Percentiles rank a stretch among this genome's conserved stretches.
Conservation (phyloP, 64 coral and sea anemone species). For the Platygyra sinensis region DNA sequence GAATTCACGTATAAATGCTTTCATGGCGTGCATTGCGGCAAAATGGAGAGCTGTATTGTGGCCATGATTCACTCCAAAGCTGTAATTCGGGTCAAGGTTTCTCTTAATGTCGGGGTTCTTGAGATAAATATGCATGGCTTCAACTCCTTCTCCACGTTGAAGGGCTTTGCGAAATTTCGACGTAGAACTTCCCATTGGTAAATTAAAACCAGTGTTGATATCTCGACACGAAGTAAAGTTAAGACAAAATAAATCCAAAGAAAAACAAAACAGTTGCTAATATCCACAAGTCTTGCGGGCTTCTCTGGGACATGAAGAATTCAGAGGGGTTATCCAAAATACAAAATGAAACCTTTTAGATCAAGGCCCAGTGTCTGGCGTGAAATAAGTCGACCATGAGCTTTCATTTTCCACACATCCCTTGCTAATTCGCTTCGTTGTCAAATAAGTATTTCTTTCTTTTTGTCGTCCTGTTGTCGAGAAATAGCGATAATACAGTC, state of each 20-base stretch:
- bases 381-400: background rate
- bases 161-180: slow-evolving; percentile 96
- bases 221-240: background rate
- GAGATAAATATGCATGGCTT: slow-evolving; percentile 94
- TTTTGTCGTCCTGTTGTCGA: background rate
- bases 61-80: slow-evolving; percentile 78
- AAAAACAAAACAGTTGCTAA: background rate
- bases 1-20: slow-evolving; percentile 83
- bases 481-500: slow-evolving; percentile 3
- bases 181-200: slow-evolving; percentile 78
- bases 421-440: background rate
- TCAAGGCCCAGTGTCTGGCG: background rate
- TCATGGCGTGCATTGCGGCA: slow-evolving; percentile 82
- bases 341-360: background rate
- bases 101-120: slow-evolving; percentile 91
- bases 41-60: slow-evolving; percentile 89
- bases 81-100: slow-evolving; percentile 81
- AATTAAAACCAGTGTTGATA: slow-evolving; percentile 2
- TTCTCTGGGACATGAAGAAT: background rate
- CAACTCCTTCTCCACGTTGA: slow-evolving; percentile 96
- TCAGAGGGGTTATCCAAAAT: background rate
- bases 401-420: background rate
- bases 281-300: background rate
- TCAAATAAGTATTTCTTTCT: background rate
- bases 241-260: background rate